Base-by-base conservation (phyloP, 2,888 invertebrate species). In the Eledona agricola region DNA sequence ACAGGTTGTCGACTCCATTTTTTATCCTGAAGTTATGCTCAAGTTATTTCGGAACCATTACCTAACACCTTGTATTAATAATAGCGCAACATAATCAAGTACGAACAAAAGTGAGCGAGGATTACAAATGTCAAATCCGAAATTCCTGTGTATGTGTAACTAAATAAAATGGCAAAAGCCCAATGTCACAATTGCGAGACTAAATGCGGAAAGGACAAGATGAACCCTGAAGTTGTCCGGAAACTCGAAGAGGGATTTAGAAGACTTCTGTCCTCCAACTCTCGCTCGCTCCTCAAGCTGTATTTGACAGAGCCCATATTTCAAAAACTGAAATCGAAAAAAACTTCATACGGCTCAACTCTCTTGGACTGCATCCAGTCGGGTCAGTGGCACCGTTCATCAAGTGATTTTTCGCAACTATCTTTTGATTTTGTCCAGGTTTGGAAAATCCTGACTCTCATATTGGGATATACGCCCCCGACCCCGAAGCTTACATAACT, bases 401-500 rank as follows among this genome's bases (percentile, higher is more conserved):
- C 6, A 11, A 2, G 9, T 38, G 9, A 35, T 15, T 31, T 23
- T 11, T 38, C 4, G 3, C 25, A 12, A 4, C 10, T 25, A 34
- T 19, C 10, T 5, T 29, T 10, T 19, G 5, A 10, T 10, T 16
- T 5, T 17, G 45, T 63, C 5, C 61, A 83, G 84, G 86, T 47
- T 75, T 86, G 17, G 81, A 80, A 67, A 86, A 88, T 73, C 77
- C 81, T 35, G 86, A 88, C 72, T 85, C 85, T 28, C 80, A 81
- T 11, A 78, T 85, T 28, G 87, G 87, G 29, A 72, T 86, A 31
- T 87, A 87, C 68, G 87, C 87, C 1, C 81, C 85, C 2, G 87
- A 88, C 72, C 82, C 84, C 1, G 84, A 87, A 63, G 78, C 85
- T n/a, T 88, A 88, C 76, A 75, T 77, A 17, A 75, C 82, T 20